Conservation (phyloP, 2,797 vertebrate species). For the Nannoperca australis region DNA sequence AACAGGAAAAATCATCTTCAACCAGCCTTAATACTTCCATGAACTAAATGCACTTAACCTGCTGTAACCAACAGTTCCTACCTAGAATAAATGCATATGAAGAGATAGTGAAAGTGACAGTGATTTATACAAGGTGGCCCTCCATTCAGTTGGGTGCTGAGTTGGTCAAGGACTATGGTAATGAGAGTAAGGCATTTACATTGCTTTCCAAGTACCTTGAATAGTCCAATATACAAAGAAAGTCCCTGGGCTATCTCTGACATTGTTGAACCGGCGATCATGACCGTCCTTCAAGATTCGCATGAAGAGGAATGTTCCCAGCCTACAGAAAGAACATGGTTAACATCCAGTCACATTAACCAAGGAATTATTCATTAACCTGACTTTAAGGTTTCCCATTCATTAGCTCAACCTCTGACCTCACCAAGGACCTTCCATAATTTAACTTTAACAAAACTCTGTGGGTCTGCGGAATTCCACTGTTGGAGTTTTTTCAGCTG, state of each 20-base stretch:
- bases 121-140: conserved; percentile 55
- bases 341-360: conserved; percentile 76
- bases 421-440: conserved; percentile 36
- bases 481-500: conserved; percentile 4
- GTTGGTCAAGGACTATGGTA: conserved; percentile 46
- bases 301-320: conserved; percentile 87
- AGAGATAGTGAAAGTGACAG: conserved; percentile 33
- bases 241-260: conserved; percentile 85
- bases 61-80: conserved; percentile 18
- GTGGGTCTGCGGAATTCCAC: neutral
- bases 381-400: conserved; percentile 53
- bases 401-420: conserved; percentile 58
- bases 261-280: conserved; percentile 86
- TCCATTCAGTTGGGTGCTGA: conserved; percentile 8
- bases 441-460: conserved; percentile 21
- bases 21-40: conserved; percentile 22
- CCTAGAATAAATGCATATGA: conserved; percentile 46
- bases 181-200: conserved; percentile 19
- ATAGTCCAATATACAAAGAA: conserved; percentile 89
- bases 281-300: conserved; percentile 88
- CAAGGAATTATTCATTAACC: conserved; percentile 81
- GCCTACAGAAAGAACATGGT: conserved; percentile 69
- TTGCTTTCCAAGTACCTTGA: conserved; percentile 83
- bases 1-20: conserved; percentile 34
- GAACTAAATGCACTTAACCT: conserved; percentile 19